phyloP scores from a whole-genome alignment of 2,113 vertebrate species.

The Amblyopsis rosae region DNA sequence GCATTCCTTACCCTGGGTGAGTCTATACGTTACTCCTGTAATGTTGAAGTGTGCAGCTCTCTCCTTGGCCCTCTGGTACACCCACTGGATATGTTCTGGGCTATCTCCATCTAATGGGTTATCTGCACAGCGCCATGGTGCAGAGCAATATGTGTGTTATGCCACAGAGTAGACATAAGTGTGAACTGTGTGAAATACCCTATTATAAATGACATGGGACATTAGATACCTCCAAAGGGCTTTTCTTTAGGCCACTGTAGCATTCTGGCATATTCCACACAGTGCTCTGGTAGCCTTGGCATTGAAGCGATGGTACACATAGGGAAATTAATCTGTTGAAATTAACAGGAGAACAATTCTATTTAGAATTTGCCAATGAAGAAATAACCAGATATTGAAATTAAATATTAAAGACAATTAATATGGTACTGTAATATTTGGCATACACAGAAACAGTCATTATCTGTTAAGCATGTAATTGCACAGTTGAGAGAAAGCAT shows the following conservation, averaged over 20 bases:
- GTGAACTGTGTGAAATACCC: no score
- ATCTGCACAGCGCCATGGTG: conserved; percentile 68
- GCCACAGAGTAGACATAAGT: no score
- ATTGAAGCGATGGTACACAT: conserved; percentile 99
- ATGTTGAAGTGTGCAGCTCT: conserved; percentile 92
- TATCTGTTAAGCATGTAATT: neutral
- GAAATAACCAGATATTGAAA: neutral
- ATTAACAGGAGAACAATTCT: neutral
- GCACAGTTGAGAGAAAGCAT: neutral
- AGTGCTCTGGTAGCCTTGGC: conserved; percentile 95
- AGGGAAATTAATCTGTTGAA: conserved; percentile 91
- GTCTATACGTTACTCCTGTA: conserved; percentile 93
- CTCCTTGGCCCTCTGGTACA: conserved; percentile 88
- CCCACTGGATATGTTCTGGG: conserved; percentile 97
- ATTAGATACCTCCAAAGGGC: conserved; percentile 90
- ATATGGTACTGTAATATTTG: neutral
- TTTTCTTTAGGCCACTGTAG: conserved; percentile 96
- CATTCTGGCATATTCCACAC: conserved; percentile 92
- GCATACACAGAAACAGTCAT: neutral
- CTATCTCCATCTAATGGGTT: conserved; percentile 91
- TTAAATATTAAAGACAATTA: neutral
- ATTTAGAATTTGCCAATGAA: neutral
- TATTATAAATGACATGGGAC: neutral
- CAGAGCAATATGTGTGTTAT: neutral
- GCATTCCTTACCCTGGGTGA: conserved; percentile 88